Evolutionary conservation across 2,797 vertebrate genomes (phyloP).

Genomic region (Microctenopoma stevenorrisi): DNA sequence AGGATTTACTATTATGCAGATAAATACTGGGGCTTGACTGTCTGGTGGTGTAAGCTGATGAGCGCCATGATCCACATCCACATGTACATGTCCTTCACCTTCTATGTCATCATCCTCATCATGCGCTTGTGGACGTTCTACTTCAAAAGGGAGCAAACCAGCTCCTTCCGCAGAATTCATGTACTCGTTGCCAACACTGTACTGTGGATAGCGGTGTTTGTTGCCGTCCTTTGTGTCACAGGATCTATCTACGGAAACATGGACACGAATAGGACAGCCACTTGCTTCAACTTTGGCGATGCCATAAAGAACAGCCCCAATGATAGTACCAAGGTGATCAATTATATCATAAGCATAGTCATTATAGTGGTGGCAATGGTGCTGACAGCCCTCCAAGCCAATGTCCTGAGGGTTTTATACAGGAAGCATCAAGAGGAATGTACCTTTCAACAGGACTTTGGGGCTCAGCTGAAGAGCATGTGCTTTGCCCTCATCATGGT

Average conservation of each 20-base stretch:
- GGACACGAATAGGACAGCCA: fast-evolving
- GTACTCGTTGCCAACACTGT: slow-evolving; percentile 77
- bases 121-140: slow-evolving; percentile 87
- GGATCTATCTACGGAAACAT: slow-evolving; percentile 75
- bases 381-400: slow-evolving; percentile 82
- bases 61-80: slow-evolving; percentile 92
- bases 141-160: slow-evolving; percentile 74
- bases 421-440: slow-evolving; percentile 73
- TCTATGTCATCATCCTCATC: slow-evolving; percentile 89
- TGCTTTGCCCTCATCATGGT: slow-evolving; percentile 90
- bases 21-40: slow-evolving; percentile 73
- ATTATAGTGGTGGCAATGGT: slow-evolving; percentile 68
- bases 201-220: slow-evolving; percentile 83
- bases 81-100: slow-evolving; percentile 91
- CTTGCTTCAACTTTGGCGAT: slow-evolving; percentile 86
- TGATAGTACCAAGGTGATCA: slow-evolving; percentile 65
- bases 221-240: slow-evolving; percentile 72
- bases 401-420: slow-evolving; percentile 76
- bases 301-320: slow-evolving; percentile 45
- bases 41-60: slow-evolving; percentile 81
- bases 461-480: slow-evolving; percentile 90
- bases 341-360: slow-evolving; percentile 78
- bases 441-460: slow-evolving; percentile 88
- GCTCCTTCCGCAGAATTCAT: slow-evolving; percentile 83
- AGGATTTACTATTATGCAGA: slow-evolving; percentile 86